Base-by-base conservation (phyloP, 2,113 vertebrate genomes). In the Setophaga petechia region DNA sequence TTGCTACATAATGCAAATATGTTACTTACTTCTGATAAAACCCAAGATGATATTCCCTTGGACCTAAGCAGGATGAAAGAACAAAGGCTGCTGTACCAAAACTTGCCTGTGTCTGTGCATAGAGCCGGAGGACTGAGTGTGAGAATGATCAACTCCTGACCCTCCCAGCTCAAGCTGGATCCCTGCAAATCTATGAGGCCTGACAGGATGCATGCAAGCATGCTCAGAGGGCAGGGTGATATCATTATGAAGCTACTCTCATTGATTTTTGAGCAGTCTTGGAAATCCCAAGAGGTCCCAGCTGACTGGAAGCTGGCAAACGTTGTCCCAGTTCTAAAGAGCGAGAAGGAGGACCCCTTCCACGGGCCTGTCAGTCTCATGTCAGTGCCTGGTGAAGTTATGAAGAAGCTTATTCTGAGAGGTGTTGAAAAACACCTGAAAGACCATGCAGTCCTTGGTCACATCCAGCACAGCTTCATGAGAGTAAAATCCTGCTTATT, bases 71-170 rank as follows among this genome's bases (percentile, higher is more conserved):
- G 15, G 19, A 46, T n/a, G 3, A 4, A n/a, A 86, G 58, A 84
- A 35, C 47, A 37, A 43, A 80, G 43, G 24, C 16, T 28, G 11
- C 23, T 83, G 16, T 73, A 46, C 22, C 17, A 28, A 75, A 47
- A 31, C 6, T 5, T 57, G 23, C 5, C 17, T 2, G 0, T 49
- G 2, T 55, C 61, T 87, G 7, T 25, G 27, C 16, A 6, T 12
- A 66, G 31, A 49, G 18, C 18, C 44, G 37, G 14, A 77, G 27
- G 12, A 68, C 21, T 22, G 37, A 44, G 21, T 59, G 31, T 67
- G 14, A 37, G 46, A 52, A 77, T 27, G 3, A 44, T 61, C 17
- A 22, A 37, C 23, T 44, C 9, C 17, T 14, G 43, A 43, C 17
- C 44, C 13, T 76, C 16, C 6, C 44, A 86, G 21, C 17, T 77